Percentiles rank a stretch among this genome's conserved stretches.
Conservation (phyloP, 2,888 invertebrate genomes). For the Acleris sparsana region DNA sequence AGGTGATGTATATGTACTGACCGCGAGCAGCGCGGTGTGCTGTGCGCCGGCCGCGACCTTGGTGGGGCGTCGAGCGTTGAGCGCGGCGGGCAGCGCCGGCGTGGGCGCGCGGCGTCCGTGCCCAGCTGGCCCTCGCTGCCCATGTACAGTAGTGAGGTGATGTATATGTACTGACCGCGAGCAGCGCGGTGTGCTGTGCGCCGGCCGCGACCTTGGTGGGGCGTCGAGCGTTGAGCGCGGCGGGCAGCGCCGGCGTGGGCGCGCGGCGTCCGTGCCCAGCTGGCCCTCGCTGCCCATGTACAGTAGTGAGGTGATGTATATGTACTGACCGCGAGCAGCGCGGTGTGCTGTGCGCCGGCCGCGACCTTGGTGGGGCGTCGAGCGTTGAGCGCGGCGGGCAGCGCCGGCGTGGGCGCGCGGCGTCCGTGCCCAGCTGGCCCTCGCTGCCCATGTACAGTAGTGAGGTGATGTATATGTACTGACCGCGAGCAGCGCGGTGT, state of each 20-base stretch:
- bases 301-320: no score
- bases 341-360: slow-evolving; percentile 94
- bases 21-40: slow-evolving; percentile 89
- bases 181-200: no score
- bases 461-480: no score
- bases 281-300: no score
- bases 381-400: slow-evolving; percentile 78
- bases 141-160: no score
- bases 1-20: slow-evolving; percentile 38
- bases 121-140: no score
- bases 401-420: slow-evolving; percentile 48
- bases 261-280: no score
- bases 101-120: slow-evolving; percentile 48
- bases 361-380: slow-evolving; percentile 82
- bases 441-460: no score
- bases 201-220: no score
- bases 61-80: slow-evolving; percentile 72
- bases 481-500: slow-evolving; percentile 88
- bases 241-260: no score
- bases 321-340: slow-evolving; percentile 84
- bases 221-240: no score
- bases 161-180: neutral
- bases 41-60: slow-evolving; percentile 92
- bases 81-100: slow-evolving; percentile 68
- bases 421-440: no score